Base-by-base conservation (phyloP, 2,113 vertebrate species). In the Lasiurus borealis region DNA sequence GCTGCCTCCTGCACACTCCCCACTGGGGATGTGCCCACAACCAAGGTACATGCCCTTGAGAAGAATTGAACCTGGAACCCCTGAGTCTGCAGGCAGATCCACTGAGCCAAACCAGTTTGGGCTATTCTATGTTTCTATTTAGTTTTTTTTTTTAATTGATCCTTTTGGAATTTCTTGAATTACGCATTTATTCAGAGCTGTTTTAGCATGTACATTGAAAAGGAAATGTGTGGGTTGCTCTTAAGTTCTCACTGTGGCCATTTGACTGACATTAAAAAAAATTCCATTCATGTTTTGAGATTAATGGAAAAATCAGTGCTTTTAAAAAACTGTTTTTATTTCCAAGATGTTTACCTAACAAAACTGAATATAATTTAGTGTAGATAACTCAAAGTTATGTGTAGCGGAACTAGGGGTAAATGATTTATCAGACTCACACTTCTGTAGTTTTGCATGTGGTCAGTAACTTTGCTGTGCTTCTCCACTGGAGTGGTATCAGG, bases 301-400 rank as follows among this genome's bases (percentile, higher is more conserved):
- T 97, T 92, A 16, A 97, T 94, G 83, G 93, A 88, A 97, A 97
- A 98, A 95, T 75, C 96, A 97, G 6, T 93, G 52, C 69, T 97
- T 97, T 97, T 96, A 83, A 91, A 68, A 97, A 96, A 83, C 27
- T 77, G 80, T 91, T 98, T 98, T 96, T 96, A 81, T 95, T 97
- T 86, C 71, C 91, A 97, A 96, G 75, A 95, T 81, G 68, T 97
- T 97, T 97, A 94, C 95, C 89, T 97, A 88, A 94, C 96, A 97
- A 95, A 97, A 97, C 62, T 96, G 95, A 97, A 94, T 90, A 95
- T 95, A 77, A 95, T 77, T 83, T 85, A 91, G 50, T 34, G 84
- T 96, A 96, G 76, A 90, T 94, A 87, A 50, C n/a, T 93, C 36
- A 92, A 29, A 97, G 95, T 94, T 94, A 71, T 90, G 80, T 90